Base-by-base conservation (phyloP, 2,797 vertebrate species). In the Otolemur crassicaudatus region DNA sequence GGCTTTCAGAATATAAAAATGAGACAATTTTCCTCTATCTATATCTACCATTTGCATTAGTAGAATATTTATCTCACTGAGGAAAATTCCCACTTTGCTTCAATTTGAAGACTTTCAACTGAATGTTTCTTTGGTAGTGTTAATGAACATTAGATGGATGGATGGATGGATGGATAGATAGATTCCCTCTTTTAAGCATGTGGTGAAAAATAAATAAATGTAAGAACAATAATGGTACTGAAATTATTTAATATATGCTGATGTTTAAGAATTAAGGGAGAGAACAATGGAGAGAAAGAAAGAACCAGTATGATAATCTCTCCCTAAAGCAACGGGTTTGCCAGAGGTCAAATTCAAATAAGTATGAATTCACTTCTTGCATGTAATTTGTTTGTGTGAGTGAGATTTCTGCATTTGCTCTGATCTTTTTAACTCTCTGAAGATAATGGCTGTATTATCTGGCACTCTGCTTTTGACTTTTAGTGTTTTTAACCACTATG, bases 91-190 rank as follows among this genome's bases (percentile, higher is more conserved):
- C 31, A 94, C 14, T 70, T 60, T 76, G 72, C 16, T 98, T 89
- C 61, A 94, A 97, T 37, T 27, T 27, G 19, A 22, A 79, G 87
- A 90, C 77, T 98, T 97, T 79, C 93, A 96, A 93, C 25, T 61
- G 76, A 97, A 93, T 97, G 60, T 97, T 96, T 97, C 86, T 67
- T 67, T 97, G 94, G 70, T 49, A 80, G 34, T 72, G 97, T 97
- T 97, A 98, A 97, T 96, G 95, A 98, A 72, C 11, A 40, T 72
- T 58, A 72, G 25, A 31, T 53, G 46, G 76, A 56, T 9, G 23
- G 22, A 61, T 61, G 25, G 31, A 19, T 72, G 40, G 22, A 40
- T 25, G 40, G 40, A 40, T 40, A 49, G 11, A 76, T 49, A 40
- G 7, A 86, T 75, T 37, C 17, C 31, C n/a, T 90, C n/a, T 75